Base-by-base conservation (phyloP, 2,113 vertebrate species). In the Parotia lawesii region DNA sequence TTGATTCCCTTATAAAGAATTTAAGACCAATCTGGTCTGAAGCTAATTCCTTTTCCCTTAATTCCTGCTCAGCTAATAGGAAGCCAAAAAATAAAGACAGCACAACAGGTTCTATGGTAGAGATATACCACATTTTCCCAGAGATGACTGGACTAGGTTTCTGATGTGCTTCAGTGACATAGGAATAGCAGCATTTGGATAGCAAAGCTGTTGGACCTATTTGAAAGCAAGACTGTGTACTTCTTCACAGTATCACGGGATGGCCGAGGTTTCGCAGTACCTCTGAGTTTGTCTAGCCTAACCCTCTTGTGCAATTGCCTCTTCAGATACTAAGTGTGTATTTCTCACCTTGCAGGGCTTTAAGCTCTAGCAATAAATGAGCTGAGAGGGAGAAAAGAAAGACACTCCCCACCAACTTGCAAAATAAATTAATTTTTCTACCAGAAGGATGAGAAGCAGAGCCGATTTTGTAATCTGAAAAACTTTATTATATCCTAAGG, bases 31-130 rank as follows among this genome's bases (percentile, higher is more conserved):
- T 94, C 50, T 85, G 38, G 17, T 91, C 94, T 93, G 88, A 96
- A 95, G 87, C n/a, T 60, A 70, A 95, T 95, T 91, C 35, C 12
- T 87, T 76, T 80, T 69, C 58, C 61, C 58, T 96, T 96, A 94
- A 90, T 94, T 88, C 73, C 33, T 71, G 8, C 28, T 77, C 40
- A 73, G 29, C 40, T 56, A 92, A 50, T 45, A 77, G 35, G 37
- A 85, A 84, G 58, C 64, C 15, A 35, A 95, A 91, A 94, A 91
- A 61, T n/a, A 93, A 94, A 74, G 60, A 25, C 21, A 69, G 40
- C 18, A 79, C 21, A 57, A 69, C 14, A 53, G 21, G 15, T 71
- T 94, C 66, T 23, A 15, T 72, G 38, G 27, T 48, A 65, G 44
- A 66, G 28, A 35, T 33, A 60, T 25, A 75, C 35, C 23, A 12